Evolutionary conservation across 2,797 vertebrate species (phyloP).

Genomic region (Sebastiscus albofasciatus): DNA sequence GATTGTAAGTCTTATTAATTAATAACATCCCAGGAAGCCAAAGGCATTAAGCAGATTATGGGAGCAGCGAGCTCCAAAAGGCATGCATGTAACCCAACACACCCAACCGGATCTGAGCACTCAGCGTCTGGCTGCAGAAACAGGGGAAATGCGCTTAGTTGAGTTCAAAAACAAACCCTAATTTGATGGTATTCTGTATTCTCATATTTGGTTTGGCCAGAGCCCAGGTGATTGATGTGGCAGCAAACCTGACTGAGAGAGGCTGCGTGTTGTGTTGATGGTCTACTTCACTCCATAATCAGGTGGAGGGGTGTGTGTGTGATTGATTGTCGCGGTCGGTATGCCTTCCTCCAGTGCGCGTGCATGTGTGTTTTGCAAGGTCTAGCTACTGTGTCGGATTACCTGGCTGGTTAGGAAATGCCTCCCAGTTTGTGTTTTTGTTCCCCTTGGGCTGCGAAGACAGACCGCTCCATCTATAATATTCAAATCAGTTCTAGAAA

Average conservation of each 20-base stretch:
- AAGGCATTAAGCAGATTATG: slow-evolving; percentile 71
- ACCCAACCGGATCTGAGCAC: slow-evolving; percentile 42
- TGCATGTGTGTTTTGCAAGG: slow-evolving; percentile 23
- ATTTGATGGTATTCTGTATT: slow-evolving; percentile 71
- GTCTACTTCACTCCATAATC: slow-evolving; percentile 85
- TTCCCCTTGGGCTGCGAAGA: slow-evolving; percentile 34
- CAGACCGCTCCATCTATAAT: slow-evolving; percentile 53
- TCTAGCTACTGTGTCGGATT: slow-evolving; percentile 75
- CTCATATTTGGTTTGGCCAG: slow-evolving; percentile 75
- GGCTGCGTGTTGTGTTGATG: slow-evolving; percentile 78
- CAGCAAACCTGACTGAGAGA: slow-evolving; percentile 70
- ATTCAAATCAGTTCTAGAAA: slow-evolving; percentile 49
- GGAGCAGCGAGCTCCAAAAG: slow-evolving; percentile 41
- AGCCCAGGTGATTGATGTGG: slow-evolving; percentile 78
- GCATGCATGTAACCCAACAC: slow-evolving; percentile 61
- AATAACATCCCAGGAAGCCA: slow-evolving; percentile 74
- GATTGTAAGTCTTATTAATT: slow-evolving; percentile 75
- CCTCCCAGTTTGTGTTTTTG: slow-evolving; percentile 53
- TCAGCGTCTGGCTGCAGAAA: slow-evolving; percentile 48
- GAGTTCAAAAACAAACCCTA: slow-evolving; percentile 60
- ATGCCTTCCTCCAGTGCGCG: slow-evolving; percentile 22
- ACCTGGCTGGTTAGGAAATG: slow-evolving; percentile 66
- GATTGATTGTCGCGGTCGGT: slow-evolving; percentile 63
- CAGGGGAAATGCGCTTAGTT: slow-evolving; percentile 51
- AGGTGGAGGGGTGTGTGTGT: slow-evolving; percentile 55